Percentiles rank a stretch among this genome's conserved stretches.
These are phyloP conservation scores for Bergia sp. DNA, from an alignment of 92 coral and sea anemone genomes.

Conservation along the genomic window DNA sequence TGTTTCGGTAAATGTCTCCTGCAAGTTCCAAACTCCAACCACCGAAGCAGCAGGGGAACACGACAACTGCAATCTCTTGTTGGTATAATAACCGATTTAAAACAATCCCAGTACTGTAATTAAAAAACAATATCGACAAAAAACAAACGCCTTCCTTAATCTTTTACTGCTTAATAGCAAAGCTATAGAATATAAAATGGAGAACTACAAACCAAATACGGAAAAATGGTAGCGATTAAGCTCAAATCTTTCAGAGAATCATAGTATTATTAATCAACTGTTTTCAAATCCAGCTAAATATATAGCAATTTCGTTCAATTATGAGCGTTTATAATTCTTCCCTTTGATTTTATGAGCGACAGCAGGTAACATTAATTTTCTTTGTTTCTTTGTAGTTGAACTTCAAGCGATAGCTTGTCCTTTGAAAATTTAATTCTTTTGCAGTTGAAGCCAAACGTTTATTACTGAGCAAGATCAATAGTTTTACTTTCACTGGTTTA, in stretches of 20 bases:
- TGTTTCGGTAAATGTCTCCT: background rate
- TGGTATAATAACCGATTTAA: background rate
- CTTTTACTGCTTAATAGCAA: background rate
- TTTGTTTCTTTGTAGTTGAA: background rate
- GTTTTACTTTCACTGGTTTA: background rate
- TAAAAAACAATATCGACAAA: background rate
- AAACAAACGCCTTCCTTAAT: slow-evolving; percentile 9
- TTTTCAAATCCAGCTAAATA: background rate
- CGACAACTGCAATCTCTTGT: background rate
- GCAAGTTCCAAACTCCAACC: background rate
- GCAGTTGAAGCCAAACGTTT: background rate
- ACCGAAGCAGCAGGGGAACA: slow-evolving; percentile 10
- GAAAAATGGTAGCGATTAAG: background rate
- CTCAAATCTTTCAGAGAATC: background rate
- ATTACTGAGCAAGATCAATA: too few relatives aligned
- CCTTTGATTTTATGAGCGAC: background rate
- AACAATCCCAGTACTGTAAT: background rate
- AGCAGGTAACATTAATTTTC: background rate
- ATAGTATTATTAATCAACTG: background rate
- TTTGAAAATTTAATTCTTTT: background rate
- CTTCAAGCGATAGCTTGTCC: background rate
- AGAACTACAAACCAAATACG: background rate
- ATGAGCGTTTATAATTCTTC: background rate
- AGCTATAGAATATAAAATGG: background rate
- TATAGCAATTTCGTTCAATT: background rate